Conservation (phyloP, 2,797 vertebrate genomes). For the Thaleichthys pacificus region DNA sequence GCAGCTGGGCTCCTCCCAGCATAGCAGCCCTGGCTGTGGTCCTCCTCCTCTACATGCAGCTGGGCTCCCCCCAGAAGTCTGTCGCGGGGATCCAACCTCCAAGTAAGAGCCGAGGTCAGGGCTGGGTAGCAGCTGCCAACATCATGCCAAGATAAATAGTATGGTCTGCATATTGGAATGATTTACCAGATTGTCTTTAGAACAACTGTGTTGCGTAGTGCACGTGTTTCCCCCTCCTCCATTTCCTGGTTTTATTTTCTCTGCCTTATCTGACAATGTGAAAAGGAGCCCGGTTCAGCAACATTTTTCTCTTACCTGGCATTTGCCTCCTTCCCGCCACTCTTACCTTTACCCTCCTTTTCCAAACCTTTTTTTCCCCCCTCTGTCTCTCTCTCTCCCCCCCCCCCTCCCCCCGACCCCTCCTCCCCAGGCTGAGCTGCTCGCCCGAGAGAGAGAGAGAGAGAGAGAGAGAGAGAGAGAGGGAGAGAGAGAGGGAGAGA, state of each 20-base stretch:
- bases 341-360: neutral
- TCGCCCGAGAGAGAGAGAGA: too few species aligned
- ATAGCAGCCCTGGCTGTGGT: too few species aligned
- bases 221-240: too few species aligned
- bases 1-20: too few species aligned
- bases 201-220: conserved; percentile 40
- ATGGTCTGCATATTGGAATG: too few species aligned
- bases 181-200: too few species aligned
- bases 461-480: too few species aligned
- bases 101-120: conserved; percentile 69
- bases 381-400: neutral
- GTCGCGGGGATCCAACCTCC: conserved; percentile 84
- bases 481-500: too few species aligned
- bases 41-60: too few species aligned
- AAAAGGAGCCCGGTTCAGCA: neutral
- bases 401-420: neutral
- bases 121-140: neutral
- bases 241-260: too few species aligned
- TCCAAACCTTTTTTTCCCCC: too few species aligned
- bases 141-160: neutral
- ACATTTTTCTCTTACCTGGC: neutral
- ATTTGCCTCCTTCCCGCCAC: neutral
- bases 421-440: conserved; percentile 76
- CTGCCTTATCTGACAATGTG: too few species aligned
- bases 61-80: conserved; percentile 40